Conservation (phyloP, 37 sponge, comb jelly and placozoan genomes). For the Cladorhizidae sp. region DNA sequence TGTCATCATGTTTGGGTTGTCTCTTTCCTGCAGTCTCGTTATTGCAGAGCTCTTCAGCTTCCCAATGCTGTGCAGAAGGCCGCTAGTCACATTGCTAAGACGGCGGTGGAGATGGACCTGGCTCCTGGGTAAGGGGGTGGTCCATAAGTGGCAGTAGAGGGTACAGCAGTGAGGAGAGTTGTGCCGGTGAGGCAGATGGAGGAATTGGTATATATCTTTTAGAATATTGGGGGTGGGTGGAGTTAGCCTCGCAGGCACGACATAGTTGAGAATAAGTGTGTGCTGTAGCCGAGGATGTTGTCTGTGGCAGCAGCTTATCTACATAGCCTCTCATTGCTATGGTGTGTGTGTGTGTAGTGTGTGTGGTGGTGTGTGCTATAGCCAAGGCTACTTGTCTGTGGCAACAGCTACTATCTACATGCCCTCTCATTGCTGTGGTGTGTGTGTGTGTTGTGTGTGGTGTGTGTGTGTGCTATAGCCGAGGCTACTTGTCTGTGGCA, state of each 20-base stretch:
- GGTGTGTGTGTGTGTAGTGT: too few species aligned
- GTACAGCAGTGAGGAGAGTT: too few species aligned
- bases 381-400: conserved; percentile 84
- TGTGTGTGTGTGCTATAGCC: conserved; percentile 22
- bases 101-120: conserved; percentile 84
- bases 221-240: too few species aligned
- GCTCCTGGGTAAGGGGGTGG: conserved; percentile 73
- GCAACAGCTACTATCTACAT: conserved; percentile 97
- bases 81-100: conserved; percentile 91
- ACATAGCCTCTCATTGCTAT: too few species aligned
- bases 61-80: conserved; percentile 78
- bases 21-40: conserved; percentile 71
- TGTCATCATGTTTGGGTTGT: background rate
- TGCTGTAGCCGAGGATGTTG: too few species aligned
- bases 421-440: too few species aligned
- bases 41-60: conserved; percentile 83
- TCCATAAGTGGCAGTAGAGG: background rate
- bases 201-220: too few species aligned
- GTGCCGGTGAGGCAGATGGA: too few species aligned
- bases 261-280: too few species aligned
- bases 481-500: conserved; percentile 87
- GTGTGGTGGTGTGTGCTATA: too few species aligned
- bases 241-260: too few species aligned
- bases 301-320: too few species aligned
- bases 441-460: background rate